Evolutionary conservation across 2,113 vertebrate species (phyloP).

Genomic region (Pygathrix nemaeus): DNA sequence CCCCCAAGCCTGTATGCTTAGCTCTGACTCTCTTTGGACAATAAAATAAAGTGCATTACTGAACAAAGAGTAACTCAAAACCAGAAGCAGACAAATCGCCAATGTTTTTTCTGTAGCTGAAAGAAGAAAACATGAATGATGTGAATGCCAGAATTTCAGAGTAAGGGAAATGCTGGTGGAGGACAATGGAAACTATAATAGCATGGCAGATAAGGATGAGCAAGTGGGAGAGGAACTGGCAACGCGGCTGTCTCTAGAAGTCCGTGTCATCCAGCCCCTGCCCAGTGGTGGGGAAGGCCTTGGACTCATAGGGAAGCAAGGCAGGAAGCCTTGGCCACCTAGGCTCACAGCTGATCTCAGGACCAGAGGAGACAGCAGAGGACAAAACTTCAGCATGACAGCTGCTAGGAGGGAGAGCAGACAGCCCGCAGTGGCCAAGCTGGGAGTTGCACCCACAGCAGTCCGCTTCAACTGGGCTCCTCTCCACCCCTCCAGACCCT

Average conservation of each 20-base stretch:
- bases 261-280: neutral
- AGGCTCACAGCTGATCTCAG: neutral
- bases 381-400: neutral
- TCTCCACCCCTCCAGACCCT: neutral
- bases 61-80: constrained; percentile 64
- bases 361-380: neutral
- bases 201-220: neutral
- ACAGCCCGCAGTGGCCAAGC: neutral
- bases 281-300: neutral
- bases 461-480: neutral
- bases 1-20: neutral
- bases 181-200: neutral
- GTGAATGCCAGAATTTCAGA: neutral
- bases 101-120: constrained; percentile 57
- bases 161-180: neutral
- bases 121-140: neutral
- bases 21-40: constrained; percentile 45
- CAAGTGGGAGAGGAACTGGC: neutral
- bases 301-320: neutral
- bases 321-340: neutral
- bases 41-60: constrained; percentile 37
- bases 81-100: constrained; percentile 55
- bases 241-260: neutral
- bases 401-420: neutral
- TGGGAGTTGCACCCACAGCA: neutral